Base-by-base conservation (phyloP, 2,113 vertebrate species). In the Pomatorhinus ruficollis region DNA sequence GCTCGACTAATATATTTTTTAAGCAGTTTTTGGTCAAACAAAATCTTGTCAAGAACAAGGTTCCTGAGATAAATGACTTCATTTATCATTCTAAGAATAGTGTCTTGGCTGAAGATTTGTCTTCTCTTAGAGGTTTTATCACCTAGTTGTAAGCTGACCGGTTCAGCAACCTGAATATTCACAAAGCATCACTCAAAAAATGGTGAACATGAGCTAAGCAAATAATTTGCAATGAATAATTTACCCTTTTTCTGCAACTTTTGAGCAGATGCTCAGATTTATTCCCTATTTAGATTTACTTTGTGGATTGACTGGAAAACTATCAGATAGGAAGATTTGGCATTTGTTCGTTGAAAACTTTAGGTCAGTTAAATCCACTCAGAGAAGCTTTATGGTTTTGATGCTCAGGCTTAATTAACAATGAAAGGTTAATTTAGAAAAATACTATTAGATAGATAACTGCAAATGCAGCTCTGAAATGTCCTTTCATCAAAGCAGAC, bases 21-120 rank as follows among this genome's bases (percentile, higher is more conserved):
- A 69, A 94, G 85, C 60, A 96, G 72, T 59, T 94, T 97, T 96
- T 95, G 92, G 27, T 92, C 90, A 95, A 96, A 75, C 83, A 94
- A 94, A 96, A 95, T 83, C 89, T 93, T 94, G 78, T 94, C 61
- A 88, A 83, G 80, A 96, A 57, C 81, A 93, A 95, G 57, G 80
- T 77, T 63, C 57, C 80, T 83, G 60, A 74, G 86, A 77, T 37
- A 97, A 96, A 93, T 83, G 0, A 52, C 69, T 95, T 86, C 42
- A 91, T 84, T 83, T 80, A 65, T 90, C 86, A 93, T 92, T 50
- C 66, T 69, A 93, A 94, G 66, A 87, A 93, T 30, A 83, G 47
- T 45, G 44, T 87, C 61, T 90, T 35, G 31, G 24, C 47, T 79
- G 50, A 93, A 79, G 60, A 82, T 86, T 88, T 86, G 59, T 31